Percentiles rank a stretch among this genome's conserved stretches.
Evolutionary conservation across 2,888 invertebrate genomes (phyloP).

Genomic region (Oxyteleia sp.): DNA sequence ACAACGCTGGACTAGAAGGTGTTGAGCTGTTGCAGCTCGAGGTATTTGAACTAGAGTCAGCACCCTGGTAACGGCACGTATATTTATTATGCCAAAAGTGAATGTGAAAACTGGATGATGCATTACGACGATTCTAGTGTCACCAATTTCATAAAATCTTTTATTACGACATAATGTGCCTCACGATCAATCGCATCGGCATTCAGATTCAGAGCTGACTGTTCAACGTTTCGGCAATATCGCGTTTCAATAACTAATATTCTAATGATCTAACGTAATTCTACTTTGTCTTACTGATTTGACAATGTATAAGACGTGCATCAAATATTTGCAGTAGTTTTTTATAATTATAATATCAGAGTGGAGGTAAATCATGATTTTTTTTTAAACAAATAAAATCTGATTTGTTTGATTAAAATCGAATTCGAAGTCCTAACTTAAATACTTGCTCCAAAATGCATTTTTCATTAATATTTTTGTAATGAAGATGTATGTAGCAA

Average conservation of each 20-base stretch:
- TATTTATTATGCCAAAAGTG: conserved; percentile 79
- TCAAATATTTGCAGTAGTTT: no score
- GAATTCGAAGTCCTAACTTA: no score
- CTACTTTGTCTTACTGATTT: not conserved
- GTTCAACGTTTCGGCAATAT: not conserved
- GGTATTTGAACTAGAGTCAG: conserved; percentile 96
- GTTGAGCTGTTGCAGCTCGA: conserved; percentile 99
- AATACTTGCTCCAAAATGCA: no score
- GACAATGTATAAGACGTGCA: not conserved
- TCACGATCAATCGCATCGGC: conserved; percentile 54
- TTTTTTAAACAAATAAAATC: no score
- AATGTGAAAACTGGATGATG: conserved; percentile 78
- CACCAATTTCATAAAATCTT: conserved; percentile 74
- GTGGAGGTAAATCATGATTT: no score
- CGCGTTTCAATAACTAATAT: not conserved
- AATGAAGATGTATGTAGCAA: no score
- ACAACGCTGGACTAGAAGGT: conserved; percentile 96
- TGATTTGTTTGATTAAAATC: no score
- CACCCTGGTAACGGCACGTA: conserved; percentile 88
- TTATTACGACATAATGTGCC: conserved; percentile 63
- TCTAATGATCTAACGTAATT: not conserved
- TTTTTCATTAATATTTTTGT: no score
- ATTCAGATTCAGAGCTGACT: conserved; percentile 58
- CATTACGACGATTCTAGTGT: conserved; percentile 78
- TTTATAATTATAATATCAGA: no score